Conservation (phyloP, 1,140 invertebrate species). For the Pogonus chalceus region DNA sequence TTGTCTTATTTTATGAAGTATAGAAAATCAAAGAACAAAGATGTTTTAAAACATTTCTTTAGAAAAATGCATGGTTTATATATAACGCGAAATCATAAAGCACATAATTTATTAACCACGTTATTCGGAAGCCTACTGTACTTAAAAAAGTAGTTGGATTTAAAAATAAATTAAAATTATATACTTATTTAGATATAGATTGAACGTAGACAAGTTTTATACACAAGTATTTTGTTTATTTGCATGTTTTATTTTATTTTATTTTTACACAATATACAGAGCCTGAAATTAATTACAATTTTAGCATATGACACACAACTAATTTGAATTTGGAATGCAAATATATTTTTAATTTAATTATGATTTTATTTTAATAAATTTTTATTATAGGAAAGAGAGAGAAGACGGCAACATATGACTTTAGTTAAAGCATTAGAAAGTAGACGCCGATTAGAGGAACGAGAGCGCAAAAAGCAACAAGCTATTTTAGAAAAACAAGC, state of each 20-base stretch:
- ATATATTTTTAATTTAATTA: constrained; percentile 13
- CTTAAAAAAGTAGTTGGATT: no score
- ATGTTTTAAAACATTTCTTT: no score
- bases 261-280: neutral
- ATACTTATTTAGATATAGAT: no score
- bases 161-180: no score
- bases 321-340: neutral
- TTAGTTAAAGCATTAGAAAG: constrained; percentile 78
- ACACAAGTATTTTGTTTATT: neutral
- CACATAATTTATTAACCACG: no score
- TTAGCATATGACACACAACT: neutral
- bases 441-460: constrained; percentile 76
- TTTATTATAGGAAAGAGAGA: constrained; percentile 68
- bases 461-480: constrained; percentile 74
- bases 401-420: constrained; percentile 80
- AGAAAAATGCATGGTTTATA: no score
- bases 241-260: constrained; percentile 8
- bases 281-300: neutral
- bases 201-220: neutral
- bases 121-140: no score
- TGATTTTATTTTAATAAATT: neutral
- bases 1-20: no score
- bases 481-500: constrained; percentile 66
- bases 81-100: no score
- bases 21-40: no score